Conservation (phyloP, 2,888 invertebrate species). For the Eupithecia dodoneata region DNA sequence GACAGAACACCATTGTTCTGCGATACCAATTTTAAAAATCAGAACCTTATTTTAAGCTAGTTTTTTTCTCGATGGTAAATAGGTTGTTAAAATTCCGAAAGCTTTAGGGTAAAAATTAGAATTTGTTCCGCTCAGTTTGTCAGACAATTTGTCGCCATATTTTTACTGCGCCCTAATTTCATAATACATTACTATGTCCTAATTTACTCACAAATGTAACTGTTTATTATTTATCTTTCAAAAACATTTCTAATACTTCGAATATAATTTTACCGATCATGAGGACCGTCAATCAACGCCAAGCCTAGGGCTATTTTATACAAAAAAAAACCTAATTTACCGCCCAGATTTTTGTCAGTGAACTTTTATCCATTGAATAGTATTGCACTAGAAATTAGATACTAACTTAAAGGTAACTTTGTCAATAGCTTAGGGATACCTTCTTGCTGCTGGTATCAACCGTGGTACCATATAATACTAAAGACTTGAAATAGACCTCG, state of each 20-base stretch:
- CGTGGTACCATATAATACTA: neutral
- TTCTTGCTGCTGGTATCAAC: neutral
- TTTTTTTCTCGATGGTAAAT: neutral
- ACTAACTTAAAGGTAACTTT: neutral
- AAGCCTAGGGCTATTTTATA: neutral
- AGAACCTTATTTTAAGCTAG: neutral
- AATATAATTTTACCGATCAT: neutral
- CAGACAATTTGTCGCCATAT: neutral
- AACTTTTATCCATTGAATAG: neutral
- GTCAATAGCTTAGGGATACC: neutral
- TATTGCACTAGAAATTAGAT: neutral
- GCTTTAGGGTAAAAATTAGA: neutral
- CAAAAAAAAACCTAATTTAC: neutral
- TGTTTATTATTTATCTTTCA: neutral
- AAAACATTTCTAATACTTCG: neutral
- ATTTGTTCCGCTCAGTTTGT: neutral
- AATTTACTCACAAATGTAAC: conserved; percentile 1
- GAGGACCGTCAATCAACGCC: neutral
- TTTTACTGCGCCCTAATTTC: neutral
- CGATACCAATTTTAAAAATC: neutral
- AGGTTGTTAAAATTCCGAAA: neutral
- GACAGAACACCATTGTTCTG: neutral
- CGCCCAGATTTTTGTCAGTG: neutral
- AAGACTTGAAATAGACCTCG: neutral
- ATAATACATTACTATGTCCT: neutral